Evolutionary conservation across 30 jellyfish, hydroid and myxozoan genomes (phyloP), one percentile per base, ranked within the genome.

Genomic region (Pelagia noctiluca): DNA sequence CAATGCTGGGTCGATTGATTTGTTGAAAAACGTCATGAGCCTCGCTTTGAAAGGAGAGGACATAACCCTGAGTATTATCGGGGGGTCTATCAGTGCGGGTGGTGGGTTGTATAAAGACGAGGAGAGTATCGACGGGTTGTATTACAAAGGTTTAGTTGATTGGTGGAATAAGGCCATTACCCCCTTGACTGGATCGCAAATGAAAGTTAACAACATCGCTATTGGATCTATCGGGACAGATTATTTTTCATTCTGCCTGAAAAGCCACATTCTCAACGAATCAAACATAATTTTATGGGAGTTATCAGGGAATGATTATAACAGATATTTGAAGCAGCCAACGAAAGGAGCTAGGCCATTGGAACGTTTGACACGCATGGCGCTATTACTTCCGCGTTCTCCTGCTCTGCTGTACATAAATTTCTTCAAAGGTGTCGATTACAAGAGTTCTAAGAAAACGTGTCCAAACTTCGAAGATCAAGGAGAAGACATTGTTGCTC

Each of bases 31-130:
- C 32, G 99, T 79, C 31, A 94, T 94, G 99, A 85, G 81, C 37
- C 74, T 96, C 32, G 99, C 99, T 11, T 52, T 94, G 19, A 81
- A 78, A 82, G 99, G 99, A 11, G 88, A 88, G 38, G 96, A 94
- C 50, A 83, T 94, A 18, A 88, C 97, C 22, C 48, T 94, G 50
- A 94, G 97, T 62, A 80, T 94, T 12, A 95, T 94, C 37, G 99
- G 99, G 26, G 99, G 99, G 36, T 94, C 99, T 4, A 94, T 94
- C 26, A 94, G 99, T 65, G 99, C 99, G 30, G 99, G 99, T 36
- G 99, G 99, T 34, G 99, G 99, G 13, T 63, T 94, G 57, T 94
- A 94, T 72, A 94, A 94, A 75, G 99, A 94, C 36, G 83, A 97
- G 23, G 97, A 97, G 13, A 94, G 72, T 57, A 94, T 94, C 12